Percentiles rank a stretch among this genome's conserved stretches.
These are phyloP conservation scores for Euglossa dilemma DNA, from an alignment of 1,140 invertebrate genomes.

Conservation along the genomic window DNA sequence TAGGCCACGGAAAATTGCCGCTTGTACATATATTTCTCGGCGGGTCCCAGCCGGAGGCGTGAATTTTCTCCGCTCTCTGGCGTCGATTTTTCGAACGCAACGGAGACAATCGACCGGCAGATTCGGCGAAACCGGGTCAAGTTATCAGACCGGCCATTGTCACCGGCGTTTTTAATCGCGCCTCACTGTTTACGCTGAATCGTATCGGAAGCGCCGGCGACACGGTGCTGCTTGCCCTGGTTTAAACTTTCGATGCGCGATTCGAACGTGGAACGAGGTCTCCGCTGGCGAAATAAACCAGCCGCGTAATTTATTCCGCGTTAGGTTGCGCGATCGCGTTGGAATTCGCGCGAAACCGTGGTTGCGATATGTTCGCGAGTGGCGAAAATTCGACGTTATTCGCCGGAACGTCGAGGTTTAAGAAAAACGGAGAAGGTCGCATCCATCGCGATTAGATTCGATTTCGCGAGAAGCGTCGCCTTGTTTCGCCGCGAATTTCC, in stretches of 20 bases:
- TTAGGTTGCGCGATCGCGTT: no score
- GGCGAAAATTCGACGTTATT: no score
- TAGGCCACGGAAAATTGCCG: no score
- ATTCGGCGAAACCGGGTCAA: not conserved
- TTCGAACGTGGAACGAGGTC: slow-evolving; percentile 21
- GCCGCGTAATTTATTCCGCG: not conserved
- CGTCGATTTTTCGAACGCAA: not conserved
- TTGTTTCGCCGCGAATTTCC: not conserved
- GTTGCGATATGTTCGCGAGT: no score
- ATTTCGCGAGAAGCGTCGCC: not conserved
- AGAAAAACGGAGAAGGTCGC: no score
- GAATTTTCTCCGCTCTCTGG: not conserved
- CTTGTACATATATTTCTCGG: not conserved
- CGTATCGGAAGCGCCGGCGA: slow-evolving; percentile 19
- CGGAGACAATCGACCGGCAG: not conserved
- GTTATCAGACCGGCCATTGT: slow-evolving; percentile 21
- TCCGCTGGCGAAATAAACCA: slow-evolving; percentile 32
- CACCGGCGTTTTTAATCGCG: slow-evolving; percentile 4
- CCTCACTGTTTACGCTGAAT: slow-evolving; percentile 23
- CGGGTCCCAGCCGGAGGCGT: no score
- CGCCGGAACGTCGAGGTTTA: no score
- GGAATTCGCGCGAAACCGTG: no score
- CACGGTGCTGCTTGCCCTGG: slow-evolving; percentile 30
- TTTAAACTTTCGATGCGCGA: slow-evolving; percentile 42
- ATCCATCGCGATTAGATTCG: no score